Percentiles rank a stretch among this genome's conserved stretches.
Conservation (phyloP, 2,113 vertebrate genomes). For the Nettapus auritus region DNA sequence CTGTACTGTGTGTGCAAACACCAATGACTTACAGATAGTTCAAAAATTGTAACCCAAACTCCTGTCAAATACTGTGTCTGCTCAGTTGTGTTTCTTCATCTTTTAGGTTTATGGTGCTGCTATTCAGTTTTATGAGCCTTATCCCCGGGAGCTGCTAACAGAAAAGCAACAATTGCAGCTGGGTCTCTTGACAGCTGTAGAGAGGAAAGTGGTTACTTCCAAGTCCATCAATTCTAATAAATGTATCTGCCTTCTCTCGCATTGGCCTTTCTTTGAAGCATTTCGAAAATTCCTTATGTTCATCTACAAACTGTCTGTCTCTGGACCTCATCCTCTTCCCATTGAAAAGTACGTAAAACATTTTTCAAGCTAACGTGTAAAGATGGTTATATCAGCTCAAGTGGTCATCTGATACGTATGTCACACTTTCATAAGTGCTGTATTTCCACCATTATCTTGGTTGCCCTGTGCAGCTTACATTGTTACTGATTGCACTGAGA, state of each 20-base stretch:
- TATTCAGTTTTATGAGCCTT: conserved; percentile 97
- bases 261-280: conserved; percentile 97
- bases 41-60: not conserved
- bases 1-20: not conserved
- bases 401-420: not conserved
- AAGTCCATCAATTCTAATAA: conserved; percentile 94
- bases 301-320: conserved; percentile 95
- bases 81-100: not conserved
- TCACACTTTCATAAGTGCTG: not conserved
- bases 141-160: conserved; percentile 84
- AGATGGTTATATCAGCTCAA: not conserved
- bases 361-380: not conserved
- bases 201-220: conserved; percentile 88
- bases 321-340: conserved; percentile 94
- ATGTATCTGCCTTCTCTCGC: conserved; percentile 97
- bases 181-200: conserved; percentile 90
- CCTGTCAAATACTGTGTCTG: not conserved
- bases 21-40: not conserved
- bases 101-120: conserved; percentile 94
- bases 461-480: not conserved
- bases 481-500: not conserved
- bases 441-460: not conserved
- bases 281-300: conserved; percentile 98
- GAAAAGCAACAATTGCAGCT: conserved; percentile 94
- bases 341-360: conserved; percentile 92